Conservation (phyloP, 2,113 vertebrate genomes). For the Anas platyrhynchos region DNA sequence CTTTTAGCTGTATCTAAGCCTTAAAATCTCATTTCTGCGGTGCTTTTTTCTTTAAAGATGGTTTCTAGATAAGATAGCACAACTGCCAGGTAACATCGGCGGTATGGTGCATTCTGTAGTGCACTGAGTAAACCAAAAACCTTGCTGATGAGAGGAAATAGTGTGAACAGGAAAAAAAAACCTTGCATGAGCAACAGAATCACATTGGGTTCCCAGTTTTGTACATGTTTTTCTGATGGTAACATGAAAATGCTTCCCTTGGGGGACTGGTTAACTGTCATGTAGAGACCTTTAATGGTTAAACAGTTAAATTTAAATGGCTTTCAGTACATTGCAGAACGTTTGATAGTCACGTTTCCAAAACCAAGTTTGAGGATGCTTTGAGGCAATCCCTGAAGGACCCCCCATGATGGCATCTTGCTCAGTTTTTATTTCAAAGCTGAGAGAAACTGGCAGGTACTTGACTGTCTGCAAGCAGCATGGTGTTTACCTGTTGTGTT, state of each 20-base stretch:
- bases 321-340: background rate
- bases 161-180: background rate
- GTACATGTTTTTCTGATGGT: background rate
- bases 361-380: rapidly evolving
- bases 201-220: background rate
- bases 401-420: rapidly evolving
- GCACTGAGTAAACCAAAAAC: background rate
- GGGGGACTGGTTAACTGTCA: background rate
- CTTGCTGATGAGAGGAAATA: rapidly evolving
- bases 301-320: background rate
- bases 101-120: background rate
- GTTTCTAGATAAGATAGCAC: background rate
- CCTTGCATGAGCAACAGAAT: rapidly evolving
- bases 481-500: too few species aligned
- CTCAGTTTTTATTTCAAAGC: background rate
- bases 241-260: background rate
- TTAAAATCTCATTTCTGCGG: background rate
- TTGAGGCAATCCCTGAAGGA: rapidly evolving
- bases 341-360: rapidly evolving
- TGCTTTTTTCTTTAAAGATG: background rate
- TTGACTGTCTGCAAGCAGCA: rapidly evolving
- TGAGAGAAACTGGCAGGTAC: rapidly evolving
- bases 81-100: rapidly evolving
- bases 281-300: rapidly evolving
- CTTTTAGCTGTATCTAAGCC: background rate